Evolutionary conservation across 2,888 invertebrate species (phyloP), one percentile per base, ranked within the genome.

Genomic region (Orchesella flavescens): DNA sequence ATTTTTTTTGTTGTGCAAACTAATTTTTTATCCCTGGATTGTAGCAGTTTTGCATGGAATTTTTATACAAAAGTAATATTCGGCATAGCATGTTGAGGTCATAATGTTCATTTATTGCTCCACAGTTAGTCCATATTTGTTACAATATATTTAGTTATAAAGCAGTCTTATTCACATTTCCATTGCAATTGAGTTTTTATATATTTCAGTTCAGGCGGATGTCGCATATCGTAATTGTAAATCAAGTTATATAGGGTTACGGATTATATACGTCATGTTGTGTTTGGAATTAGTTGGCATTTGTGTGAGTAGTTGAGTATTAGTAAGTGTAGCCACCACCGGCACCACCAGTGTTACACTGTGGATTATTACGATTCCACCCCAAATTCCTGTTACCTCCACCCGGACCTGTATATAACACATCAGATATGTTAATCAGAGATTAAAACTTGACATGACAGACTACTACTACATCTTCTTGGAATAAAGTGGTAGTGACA

Each of bases 291-390:
- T n/a, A n/a, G n/a, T n/a, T 49, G 12, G 15, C 12, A n/a, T 49
- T 49, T 49, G 49, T 7, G 49, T 15, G 49, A 15, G 49, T 15
- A 12, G 10, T n/a, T n/a, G 49, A 49, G 49, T n/a, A 49, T 23
- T 24, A 24, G 23, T 61, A 61, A 15, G 15, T 61, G 61, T 61
- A 61, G 24, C 69, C 69, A 46, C 34, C 34, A n/a, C 46, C 68
- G 13, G 68, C 17, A 9, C 17, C 44, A 19, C 69, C 69, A 53
- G 19, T 53, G 19, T 49, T 49, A 69, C 69, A 69, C 19, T 69
- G 49, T 69, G 46, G 9, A 15, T 69, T 69, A 69, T 69, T 69
- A 69, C 69, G 69, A 69, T 21, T 53, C 69, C 69, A 69, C 53
- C 69, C 69, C 13, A 7, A 17, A 69, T 46, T 69, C 15, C 43